Conservation (phyloP, 2,888 invertebrate genomes). For the Caenorhabditis sp. region DNA sequence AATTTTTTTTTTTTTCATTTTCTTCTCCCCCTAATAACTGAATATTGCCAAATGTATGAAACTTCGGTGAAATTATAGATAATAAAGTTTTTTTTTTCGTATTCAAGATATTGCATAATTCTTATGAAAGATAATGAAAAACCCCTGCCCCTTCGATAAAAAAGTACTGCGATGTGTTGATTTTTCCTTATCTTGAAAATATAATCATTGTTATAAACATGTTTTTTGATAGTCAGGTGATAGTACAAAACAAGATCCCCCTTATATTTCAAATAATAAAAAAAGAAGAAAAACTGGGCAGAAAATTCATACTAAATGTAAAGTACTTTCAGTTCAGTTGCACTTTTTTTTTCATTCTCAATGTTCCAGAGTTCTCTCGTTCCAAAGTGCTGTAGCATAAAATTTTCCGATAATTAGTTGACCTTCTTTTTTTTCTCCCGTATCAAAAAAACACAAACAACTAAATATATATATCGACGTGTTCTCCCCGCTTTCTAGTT, state of each 20-base stretch:
- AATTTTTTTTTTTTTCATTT: background rate
- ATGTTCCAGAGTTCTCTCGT: background rate
- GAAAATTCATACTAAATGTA: background rate
- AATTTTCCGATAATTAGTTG: background rate
- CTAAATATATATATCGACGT: background rate
- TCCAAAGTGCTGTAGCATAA: background rate
- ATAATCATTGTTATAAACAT: background rate
- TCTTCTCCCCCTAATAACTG: background rate
- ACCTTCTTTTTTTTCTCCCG: background rate
- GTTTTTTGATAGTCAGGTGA: background rate
- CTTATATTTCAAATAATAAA: background rate
- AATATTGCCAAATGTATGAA: background rate
- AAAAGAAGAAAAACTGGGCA: background rate
- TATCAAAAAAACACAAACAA: background rate
- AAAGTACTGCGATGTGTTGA: too few relatives aligned
- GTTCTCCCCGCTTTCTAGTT: background rate
- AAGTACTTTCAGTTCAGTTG: background rate
- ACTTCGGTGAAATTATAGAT: background rate
- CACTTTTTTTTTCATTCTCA: background rate
- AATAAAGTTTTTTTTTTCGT: background rate
- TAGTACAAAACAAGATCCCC: background rate
- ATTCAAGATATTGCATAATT: too few relatives aligned
- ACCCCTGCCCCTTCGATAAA: too few relatives aligned
- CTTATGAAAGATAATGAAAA: too few relatives aligned
- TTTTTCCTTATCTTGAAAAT: background rate